phyloP scores from a whole-genome alignment of 2,888 invertebrate species.

The Cerastis rubricosa region DNA sequence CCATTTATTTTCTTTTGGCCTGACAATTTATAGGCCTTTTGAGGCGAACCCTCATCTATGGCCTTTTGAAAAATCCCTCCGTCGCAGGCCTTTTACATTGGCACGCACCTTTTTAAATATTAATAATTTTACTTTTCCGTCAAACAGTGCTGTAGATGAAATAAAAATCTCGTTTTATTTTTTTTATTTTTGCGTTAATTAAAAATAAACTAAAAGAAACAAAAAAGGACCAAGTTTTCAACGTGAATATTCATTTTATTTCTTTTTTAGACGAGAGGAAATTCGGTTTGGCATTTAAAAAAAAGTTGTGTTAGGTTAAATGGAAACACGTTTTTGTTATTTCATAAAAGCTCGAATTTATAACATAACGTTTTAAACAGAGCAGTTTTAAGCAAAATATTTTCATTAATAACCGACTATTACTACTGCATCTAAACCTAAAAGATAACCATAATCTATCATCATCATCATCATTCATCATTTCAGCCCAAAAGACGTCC shows the following conservation, averaged over 20 bases:
- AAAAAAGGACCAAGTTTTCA: conserved; percentile 6
- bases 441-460: too few relatives aligned
- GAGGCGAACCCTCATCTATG: conserved; percentile 32
- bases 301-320: neutral
- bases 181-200: neutral
- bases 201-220: conserved; percentile 17
- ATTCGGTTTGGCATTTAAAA: neutral
- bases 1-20: conserved; percentile 58
- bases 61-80: conserved; percentile 37
- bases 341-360: neutral
- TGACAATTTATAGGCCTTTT: conserved; percentile 55
- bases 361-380: neutral
- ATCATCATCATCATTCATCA: too few relatives aligned
- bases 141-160: conserved; percentile 10
- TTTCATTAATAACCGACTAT: neutral
- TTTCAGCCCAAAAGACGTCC: too few relatives aligned
- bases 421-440: too few relatives aligned
- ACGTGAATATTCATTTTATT: neutral
- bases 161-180: conserved; percentile 10
- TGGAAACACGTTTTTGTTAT: neutral
- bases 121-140: conserved; percentile 36
- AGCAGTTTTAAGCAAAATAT: neutral
- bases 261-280: neutral
- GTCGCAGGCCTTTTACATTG: conserved; percentile 9
- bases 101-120: conserved; percentile 50